phyloP scores from a whole-genome alignment of 2,888 invertebrate species.

The Meandrusa payeni region DNA sequence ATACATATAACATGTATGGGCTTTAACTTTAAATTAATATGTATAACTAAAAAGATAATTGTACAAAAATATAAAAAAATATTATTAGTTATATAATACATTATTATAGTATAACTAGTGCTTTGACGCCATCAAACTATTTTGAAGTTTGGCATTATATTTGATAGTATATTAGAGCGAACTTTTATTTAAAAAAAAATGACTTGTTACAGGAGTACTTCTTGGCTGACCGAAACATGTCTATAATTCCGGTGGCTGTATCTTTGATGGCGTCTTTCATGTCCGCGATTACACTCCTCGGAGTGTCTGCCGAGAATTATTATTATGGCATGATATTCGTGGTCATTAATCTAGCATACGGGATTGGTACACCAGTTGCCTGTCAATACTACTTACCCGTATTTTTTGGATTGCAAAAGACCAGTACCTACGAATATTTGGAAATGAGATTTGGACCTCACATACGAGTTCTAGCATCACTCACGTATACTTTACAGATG shows the following conservation, averaged over 20 bases:
- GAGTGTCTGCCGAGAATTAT: conserved; percentile 93
- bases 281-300: conserved; percentile 93
- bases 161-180: too few species aligned
- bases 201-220: conserved; percentile 91
- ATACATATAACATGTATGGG: too few species aligned
- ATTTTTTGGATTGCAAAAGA: conserved; percentile 89
- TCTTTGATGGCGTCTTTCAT: conserved; percentile 97
- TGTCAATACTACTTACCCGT: conserved; percentile 91
- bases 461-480: conserved; percentile 88
- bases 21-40: too few species aligned
- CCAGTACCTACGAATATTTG: conserved; percentile 95
- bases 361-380: conserved; percentile 88
- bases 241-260: conserved; percentile 89
- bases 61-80: too few species aligned
- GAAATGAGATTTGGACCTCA: conserved; percentile 91
- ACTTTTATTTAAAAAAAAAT: too few species aligned
- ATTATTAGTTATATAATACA: too few species aligned
- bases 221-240: conserved; percentile 90
- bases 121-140: too few species aligned
- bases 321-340: conserved; percentile 90
- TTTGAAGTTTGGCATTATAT: too few species aligned
- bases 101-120: too few species aligned
- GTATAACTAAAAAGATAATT: too few species aligned
- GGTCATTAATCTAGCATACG: conserved; percentile 88
- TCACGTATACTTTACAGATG: conserved; percentile 94